Base-by-base conservation (phyloP, 2,888 invertebrate species). In the Pristionchus fissidentatus region DNA sequence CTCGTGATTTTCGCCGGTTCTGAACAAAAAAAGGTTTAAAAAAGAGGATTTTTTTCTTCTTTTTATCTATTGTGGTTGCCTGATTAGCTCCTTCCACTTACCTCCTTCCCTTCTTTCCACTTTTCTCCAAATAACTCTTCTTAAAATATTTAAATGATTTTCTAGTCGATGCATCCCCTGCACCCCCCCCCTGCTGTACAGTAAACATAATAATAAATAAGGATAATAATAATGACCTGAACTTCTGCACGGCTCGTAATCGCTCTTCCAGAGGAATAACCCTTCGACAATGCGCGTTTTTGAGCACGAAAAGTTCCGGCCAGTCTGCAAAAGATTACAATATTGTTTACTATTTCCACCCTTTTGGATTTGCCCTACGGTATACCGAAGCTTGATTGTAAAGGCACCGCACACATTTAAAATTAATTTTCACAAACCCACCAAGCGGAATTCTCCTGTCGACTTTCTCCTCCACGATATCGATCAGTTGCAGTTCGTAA, bases 261-360 rank as follows among this genome's bases (percentile, higher is more conserved):
- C 80, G 29, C 57, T 49, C 32, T 43, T 80, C 80, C 3, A 80
- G 43, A 19, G 80, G 80, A 41, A 80, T 60, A 15, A 80, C 80
- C 29, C 29, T 5, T n/a, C 80, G 15, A 35, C 80, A 80, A 43
- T 80, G 80, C 19, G 60, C 60, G n/a, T 80, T 80, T 60, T 87
- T 87, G 52, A 87, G 79, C 3, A 87, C 73, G 80, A 87, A 87
- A 29, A 87, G 83, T 26, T 87, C 87, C 1, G 87, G 85, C 87
- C 87, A 87, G 49, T 87, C 87, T 87, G 35, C 3, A 60, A 1
- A 35, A 15, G 1, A 8, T 38, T 19, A 32, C 35, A 35, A 19
- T 62, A 1, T 10, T 7, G 15, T 62, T 35, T n/a, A n/a, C n/a
- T n/a, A n/a, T n/a, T n/a, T n/a, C n/a, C n/a, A n/a, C n/a, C n/a